A percentile compares a stretch with the other conserved stretches of the same genome.
These are phyloP conservation scores for Teleogryllus oceanicus DNA, from an alignment of 2,888 invertebrate genomes.

Conservation along the genomic window DNA sequence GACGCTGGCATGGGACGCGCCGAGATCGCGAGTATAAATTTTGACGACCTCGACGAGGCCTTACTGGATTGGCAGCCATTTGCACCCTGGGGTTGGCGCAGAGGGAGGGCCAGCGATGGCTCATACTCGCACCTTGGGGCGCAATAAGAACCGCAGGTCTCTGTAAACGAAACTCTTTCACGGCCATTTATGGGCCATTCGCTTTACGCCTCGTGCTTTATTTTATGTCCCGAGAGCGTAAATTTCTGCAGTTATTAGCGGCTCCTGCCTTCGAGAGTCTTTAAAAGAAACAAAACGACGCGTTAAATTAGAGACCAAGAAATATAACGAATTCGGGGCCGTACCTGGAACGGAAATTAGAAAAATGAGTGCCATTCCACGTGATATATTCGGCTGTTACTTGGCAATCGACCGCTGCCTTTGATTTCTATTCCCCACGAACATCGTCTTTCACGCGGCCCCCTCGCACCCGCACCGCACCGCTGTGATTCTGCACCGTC, in stretches of 20 bases:
- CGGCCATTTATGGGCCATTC: slow-evolving; percentile 9
- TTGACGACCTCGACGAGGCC: neutral
- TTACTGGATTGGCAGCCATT: slow-evolving; percentile 8
- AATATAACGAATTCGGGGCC: neutral
- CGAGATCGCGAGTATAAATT: neutral
- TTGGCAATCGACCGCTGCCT: neutral
- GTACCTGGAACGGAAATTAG: neutral
- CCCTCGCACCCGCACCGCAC: neutral
- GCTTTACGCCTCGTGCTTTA: neutral
- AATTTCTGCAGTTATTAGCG: slow-evolving; percentile 9
- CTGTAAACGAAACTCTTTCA: neutral
- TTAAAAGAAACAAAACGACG: neutral
- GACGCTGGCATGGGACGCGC: neutral
- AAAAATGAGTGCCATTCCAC: neutral
- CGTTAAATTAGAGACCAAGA: neutral
- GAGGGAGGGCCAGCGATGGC: neutral
- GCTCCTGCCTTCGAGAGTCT: neutral
- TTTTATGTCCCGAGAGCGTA: neutral
- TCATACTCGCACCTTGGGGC: neutral
- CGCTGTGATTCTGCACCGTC: neutral
- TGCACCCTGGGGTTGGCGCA: neutral
- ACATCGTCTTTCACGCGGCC: neutral
- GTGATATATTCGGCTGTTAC: neutral
- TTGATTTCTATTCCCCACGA: neutral
- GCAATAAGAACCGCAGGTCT: neutral